These are phyloP conservation scores for Phylloscopus whistleri DNA, from an alignment of 2,113 vertebrate species.

Conservation along the genomic window DNA sequence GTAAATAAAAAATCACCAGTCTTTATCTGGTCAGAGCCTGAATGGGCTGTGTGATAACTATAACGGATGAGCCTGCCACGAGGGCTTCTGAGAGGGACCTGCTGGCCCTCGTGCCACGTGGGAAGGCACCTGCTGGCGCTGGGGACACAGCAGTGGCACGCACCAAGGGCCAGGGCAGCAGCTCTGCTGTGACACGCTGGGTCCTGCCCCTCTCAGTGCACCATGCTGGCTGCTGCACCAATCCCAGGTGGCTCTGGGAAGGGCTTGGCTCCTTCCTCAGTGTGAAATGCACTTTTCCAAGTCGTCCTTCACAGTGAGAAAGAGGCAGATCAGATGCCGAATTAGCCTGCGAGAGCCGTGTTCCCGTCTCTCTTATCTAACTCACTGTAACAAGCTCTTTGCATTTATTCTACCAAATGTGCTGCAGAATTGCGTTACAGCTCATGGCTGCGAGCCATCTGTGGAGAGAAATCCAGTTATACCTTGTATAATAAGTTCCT, in stretches of 20 bases:
- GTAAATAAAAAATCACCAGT: conserved; percentile 57
- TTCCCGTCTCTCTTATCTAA: conserved; percentile 75
- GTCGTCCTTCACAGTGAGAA: conserved; percentile 53
- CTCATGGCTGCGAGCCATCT: conserved; percentile 80
- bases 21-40: conserved; percentile 58
- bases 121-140: not conserved
- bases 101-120: not conserved
- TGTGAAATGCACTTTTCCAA: conserved; percentile 10
- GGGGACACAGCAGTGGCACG: fast-evolving
- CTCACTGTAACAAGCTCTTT: conserved; percentile 76
- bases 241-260: not conserved
- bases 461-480: conserved; percentile 82
- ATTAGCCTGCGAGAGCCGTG: conserved; percentile 62
- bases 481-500: conserved; percentile 84
- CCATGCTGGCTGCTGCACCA: fast-evolving
- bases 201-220: not conserved
- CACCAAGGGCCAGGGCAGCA: not conserved
- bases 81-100: not conserved
- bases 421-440: conserved; percentile 76
- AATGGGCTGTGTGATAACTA: conserved; percentile 27
- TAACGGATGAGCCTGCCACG: conserved; percentile 15
- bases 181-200: fast-evolving
- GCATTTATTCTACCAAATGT: conserved; percentile 80
- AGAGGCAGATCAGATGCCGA: conserved; percentile 58
- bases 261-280: not conserved